Conservation (phyloP, 2,797 vertebrate species). For the Tympanoctomys barrerae region DNA sequence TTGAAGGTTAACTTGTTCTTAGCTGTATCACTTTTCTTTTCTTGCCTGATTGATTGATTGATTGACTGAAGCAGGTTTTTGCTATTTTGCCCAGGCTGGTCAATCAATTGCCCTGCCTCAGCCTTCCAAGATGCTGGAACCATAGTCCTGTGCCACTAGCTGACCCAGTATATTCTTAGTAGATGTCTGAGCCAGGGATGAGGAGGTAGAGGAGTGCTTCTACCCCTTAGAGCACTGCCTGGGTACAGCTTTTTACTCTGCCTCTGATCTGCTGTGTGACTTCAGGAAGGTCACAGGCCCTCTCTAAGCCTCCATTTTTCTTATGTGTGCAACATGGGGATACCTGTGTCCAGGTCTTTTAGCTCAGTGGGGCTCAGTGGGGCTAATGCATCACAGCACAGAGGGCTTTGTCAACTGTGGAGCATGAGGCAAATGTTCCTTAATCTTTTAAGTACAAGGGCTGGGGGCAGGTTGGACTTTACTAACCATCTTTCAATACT, state of each 20-base stretch:
- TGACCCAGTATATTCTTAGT: not conserved
- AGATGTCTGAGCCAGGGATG: not conserved
- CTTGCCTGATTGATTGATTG: not conserved
- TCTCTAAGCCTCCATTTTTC: slow-evolving; percentile 26
- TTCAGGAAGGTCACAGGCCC: not conserved
- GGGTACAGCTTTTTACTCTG: not conserved
- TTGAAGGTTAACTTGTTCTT: slow-evolving; percentile 29
- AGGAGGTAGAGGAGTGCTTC: not conserved
- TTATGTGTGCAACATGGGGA: not conserved
- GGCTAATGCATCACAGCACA: not conserved
- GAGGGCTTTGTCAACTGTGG: slow-evolving; percentile 56
- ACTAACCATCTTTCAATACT: not conserved
- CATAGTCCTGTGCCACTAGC: not conserved
- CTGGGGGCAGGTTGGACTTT: not conserved
- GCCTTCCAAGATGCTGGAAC: not conserved
- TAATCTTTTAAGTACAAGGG: not conserved
- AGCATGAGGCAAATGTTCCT: slow-evolving; percentile 29
- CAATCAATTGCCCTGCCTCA: not conserved
- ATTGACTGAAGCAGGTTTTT: not conserved
- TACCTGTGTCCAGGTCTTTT: not conserved
- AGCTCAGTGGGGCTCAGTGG: not conserved
- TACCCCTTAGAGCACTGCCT: not conserved
- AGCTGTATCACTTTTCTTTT: not conserved
- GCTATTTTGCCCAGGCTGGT: not conserved
- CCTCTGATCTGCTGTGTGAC: not conserved